A percentile compares a stretch with the other conserved stretches of the same genome.
Evolutionary conservation across 2,888 invertebrate species (phyloP).

Genomic region (Diploptera punctata): DNA sequence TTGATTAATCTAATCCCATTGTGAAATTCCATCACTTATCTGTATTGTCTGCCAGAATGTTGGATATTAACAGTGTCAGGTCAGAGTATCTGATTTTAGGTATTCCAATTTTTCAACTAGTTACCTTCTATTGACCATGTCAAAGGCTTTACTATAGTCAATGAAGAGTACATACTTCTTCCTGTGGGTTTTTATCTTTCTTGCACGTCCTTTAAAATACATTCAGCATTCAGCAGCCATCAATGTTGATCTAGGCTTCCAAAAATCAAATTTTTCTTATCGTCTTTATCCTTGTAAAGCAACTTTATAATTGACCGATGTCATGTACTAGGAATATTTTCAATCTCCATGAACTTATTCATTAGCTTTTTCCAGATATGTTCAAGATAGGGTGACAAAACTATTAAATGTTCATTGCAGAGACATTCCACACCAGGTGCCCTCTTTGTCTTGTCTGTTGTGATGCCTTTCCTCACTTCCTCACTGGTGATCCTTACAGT

Average conservation of each 20-base stretch:
- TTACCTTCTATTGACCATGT: no score
- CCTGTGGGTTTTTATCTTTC: not conserved
- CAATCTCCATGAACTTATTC: not conserved
- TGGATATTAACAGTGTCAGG: no score
- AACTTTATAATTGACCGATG: no score
- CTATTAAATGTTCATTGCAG: not conserved
- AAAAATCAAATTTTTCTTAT: no score
- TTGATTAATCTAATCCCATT: no score
- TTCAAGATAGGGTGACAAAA: not conserved
- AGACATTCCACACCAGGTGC: not conserved
- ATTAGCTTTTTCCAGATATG: not conserved
- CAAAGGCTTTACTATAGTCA: no score
- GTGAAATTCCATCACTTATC: no score
- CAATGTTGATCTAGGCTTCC: not conserved
- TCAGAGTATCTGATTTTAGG: no score
- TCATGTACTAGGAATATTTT: not conserved
- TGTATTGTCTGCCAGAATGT: no score
- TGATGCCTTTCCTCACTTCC: not conserved
- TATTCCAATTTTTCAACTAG: no score
- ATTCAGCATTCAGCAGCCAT: not conserved
- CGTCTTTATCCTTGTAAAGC: no score
- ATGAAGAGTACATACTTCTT: no score
- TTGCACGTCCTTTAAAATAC: not conserved
- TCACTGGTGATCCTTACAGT: not conserved
- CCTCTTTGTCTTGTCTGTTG: not conserved